A percentile compares a stretch with the other conserved stretches of the same genome.
These are phyloP conservation scores for Calyptommatus sinebrachiatus DNA, from an alignment of 2,113 vertebrate genomes.

Conservation along the genomic window DNA sequence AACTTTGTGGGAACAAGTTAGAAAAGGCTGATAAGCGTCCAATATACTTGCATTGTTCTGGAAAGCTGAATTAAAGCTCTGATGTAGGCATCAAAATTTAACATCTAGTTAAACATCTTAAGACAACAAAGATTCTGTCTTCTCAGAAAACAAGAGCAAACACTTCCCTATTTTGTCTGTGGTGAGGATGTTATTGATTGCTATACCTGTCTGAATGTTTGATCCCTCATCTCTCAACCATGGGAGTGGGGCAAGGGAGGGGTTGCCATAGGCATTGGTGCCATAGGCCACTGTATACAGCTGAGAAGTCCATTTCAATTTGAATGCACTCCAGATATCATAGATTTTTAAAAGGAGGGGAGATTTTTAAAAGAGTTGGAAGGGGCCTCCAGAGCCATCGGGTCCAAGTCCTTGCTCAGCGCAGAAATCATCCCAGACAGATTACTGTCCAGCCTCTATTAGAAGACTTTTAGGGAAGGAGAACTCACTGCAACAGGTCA, in stretches of 20 bases:
- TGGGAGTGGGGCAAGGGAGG: background rate
- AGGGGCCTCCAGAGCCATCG: too few relatives aligned
- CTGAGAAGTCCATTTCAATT: background rate
- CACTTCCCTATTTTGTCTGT: background rate
- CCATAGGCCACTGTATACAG: too few relatives aligned
- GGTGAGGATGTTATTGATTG: background rate
- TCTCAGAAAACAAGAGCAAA: too few relatives aligned
- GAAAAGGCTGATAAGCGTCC: conserved; percentile 17
- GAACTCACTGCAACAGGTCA: too few relatives aligned
- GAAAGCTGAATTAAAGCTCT: background rate
- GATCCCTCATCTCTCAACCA: background rate
- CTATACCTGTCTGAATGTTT: background rate
- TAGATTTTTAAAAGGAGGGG: background rate
- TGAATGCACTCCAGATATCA: background rate
- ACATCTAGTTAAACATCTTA: background rate
- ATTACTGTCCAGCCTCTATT: too few relatives aligned
- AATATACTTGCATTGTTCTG: background rate
- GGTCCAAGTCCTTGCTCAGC: too few relatives aligned
- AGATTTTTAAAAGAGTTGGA: too few relatives aligned
- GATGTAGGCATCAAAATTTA: background rate
- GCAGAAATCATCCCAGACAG: too few relatives aligned
- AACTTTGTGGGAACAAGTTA: conserved; percentile 38
- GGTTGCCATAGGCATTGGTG: background rate
- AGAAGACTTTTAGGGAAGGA: too few relatives aligned
- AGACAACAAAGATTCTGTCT: background rate